Base-by-base conservation (phyloP, 2,113 vertebrate genomes). In the Indicator maculatus region DNA sequence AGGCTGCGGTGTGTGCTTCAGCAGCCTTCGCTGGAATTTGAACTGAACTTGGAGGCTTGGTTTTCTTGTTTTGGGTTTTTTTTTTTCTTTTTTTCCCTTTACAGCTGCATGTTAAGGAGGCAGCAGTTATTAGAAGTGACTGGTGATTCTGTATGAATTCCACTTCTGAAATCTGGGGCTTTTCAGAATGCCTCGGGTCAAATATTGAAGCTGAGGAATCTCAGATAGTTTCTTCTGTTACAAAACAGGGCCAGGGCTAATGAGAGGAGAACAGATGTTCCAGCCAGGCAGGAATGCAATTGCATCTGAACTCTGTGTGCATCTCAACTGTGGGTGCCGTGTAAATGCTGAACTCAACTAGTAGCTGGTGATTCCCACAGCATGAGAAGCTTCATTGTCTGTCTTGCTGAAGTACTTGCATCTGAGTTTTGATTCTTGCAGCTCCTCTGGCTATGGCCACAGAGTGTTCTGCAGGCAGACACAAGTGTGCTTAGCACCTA, bases 191-290 rank as follows among this genome's bases (percentile, higher is more conserved):
- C 89, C 94, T 60, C 9, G 4, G 87, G 93, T 93, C 94, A 77
- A 33, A 56, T 15, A 4, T 84, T 74, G 78, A 53, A 60, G 52
- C 38, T 64, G 61, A 86, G 83, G 84, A 73, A 74, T 87, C 86
- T 85, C 87, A 24, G 60, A 73, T 28, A 58, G 82, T 67, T 95
- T 78, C 91, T 93, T 83, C 82, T 91, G 72, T 93, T 95, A 84
- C 79, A 71, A 71, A 96, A 76, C 75, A 64, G 0, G 56, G 87
- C 59, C 82, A 47, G 75, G 85, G 18, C 67, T 91, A 47, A 83
- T 21, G 91, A 83, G 93, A 85, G 69, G 61, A 50, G 74, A 93
- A 8, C 91, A 96, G 93, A 93, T 93, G 89, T 91, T 89, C 9
- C 72, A 71, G 76, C 41, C 26, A 13, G 81, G 65, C 75, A 66